Conservation (phyloP, 2,888 invertebrate species). For the Urechis unicinctus region DNA sequence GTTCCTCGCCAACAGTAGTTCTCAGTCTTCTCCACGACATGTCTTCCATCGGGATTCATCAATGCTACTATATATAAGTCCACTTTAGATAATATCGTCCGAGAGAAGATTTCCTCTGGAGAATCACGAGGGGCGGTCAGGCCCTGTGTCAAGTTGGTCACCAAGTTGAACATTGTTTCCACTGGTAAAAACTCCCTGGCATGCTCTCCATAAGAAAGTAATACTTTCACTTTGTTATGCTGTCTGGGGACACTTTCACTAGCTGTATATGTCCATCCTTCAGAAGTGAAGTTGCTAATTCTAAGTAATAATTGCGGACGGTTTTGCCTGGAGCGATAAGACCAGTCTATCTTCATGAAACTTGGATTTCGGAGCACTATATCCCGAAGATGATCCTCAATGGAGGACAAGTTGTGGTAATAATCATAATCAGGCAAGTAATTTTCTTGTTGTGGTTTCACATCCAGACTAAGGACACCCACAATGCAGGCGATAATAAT, state of each 20-base stretch:
- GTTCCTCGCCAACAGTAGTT: constrained; percentile 48
- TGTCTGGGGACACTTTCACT: neutral
- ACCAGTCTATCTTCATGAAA: constrained; percentile 25
- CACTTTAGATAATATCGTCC: constrained; percentile 26
- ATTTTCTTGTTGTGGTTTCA: constrained; percentile 34
- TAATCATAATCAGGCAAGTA: constrained; percentile 37
- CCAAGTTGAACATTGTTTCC: constrained; percentile 35
- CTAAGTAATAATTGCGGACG: constrained; percentile 30
- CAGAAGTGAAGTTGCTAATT: constrained; percentile 33
- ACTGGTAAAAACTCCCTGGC: constrained; percentile 45
- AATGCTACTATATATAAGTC: constrained; percentile 39
- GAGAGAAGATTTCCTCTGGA: constrained; percentile 18
- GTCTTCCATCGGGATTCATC: constrained; percentile 44
- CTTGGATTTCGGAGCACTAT: constrained; percentile 24
- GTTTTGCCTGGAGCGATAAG: constrained; percentile 26
- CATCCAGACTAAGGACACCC: too few species aligned
- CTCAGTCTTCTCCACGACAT: constrained; percentile 29
- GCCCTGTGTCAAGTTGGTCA: constrained; percentile 31
- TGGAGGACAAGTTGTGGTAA: constrained; percentile 30
- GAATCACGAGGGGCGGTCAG: constrained; percentile 13
- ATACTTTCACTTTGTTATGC: constrained; percentile 26
- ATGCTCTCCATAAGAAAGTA: constrained; percentile 45
- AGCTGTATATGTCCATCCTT: neutral
- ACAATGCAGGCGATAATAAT: too few species aligned
- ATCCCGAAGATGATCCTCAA: constrained; percentile 19